Evolutionary conservation across 2,797 vertebrate genomes (phyloP), one percentile per base, ranked within the genome.

Genomic region (Otolemur crassicaudatus): DNA sequence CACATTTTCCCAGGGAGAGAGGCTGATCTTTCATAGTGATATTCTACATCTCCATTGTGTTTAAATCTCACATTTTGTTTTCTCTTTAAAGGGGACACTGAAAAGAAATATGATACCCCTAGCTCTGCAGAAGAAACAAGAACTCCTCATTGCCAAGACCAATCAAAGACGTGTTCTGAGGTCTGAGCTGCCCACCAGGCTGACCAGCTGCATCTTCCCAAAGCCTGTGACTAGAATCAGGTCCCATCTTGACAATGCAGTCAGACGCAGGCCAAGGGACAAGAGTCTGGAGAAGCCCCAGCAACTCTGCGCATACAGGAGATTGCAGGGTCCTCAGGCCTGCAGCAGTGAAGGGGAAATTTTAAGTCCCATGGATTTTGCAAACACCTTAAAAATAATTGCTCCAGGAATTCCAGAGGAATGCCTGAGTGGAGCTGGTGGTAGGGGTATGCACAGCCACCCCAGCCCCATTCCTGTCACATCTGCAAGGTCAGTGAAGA

Each of bases 131-230:
- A 84, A 40, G 79, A 84, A 80, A 84, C 77, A 7, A 67, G 40
- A 40, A 27, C 1, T 34, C 1, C 8, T 16, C 17, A 23, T 31
- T 46, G 22, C 58, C 8, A 60, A 49, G 80, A 25, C n/a, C 49
- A 75, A 23, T 2, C 31, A 4, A 14, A 85, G 27, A 9, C 19
- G 2, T 56, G n/a, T 16, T 5, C 43, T 31, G 53, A 29, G 49
- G 23, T 12, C 34, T 40, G 65, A 9, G n/a, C 40, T 14, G 37
- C 88, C 88, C 23, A 0, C 9, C 6, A 60, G 84, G 20, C n/a
- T 31, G 72, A 94, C 65, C 72, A 88, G 83, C n/a, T 95, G 91
- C 65, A 84, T 95, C 40, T 75, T 93, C 49, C 53, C 43, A 14
- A 79, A 4, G n/a, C 60, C 63, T 0, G 72, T 79, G 23, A 91